These are phyloP conservation scores for Cloeon dipterum DNA, from an alignment of 2,888 invertebrate genomes.

Conservation along the genomic window DNA sequence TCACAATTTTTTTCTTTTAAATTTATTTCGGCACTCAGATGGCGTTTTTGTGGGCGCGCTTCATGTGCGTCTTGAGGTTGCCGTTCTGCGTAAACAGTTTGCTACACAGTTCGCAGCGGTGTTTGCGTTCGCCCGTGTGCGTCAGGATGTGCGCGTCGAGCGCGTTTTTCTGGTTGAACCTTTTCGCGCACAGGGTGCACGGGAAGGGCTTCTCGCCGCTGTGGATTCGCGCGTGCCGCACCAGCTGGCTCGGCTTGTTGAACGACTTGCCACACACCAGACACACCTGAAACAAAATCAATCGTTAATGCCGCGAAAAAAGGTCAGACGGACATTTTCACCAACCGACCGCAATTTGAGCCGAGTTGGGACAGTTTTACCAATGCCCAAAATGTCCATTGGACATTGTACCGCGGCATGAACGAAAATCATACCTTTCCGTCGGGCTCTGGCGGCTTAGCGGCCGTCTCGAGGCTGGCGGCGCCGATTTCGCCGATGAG, in stretches of 20 bases:
- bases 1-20: too few relatives aligned
- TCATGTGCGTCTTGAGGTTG: neutral
- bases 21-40: too few relatives aligned
- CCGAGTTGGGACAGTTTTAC: too few relatives aligned
- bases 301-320: too few relatives aligned
- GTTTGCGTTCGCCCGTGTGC: slow-evolving; percentile 33
- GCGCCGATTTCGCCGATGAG: neutral
- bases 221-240: slow-evolving; percentile 38
- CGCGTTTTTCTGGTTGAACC: slow-evolving; percentile 41
- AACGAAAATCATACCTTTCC: neutral
- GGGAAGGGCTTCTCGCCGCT: slow-evolving; percentile 35
- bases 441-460: too few relatives aligned
- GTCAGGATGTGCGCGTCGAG: slow-evolving; percentile 34
- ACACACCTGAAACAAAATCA: too few relatives aligned
- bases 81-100: slow-evolving; percentile 1
- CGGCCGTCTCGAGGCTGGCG: too few relatives aligned
- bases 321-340: too few relatives aligned
- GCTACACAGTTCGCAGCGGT: slow-evolving; percentile 31
- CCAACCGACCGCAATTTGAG: too few relatives aligned
- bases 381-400: too few relatives aligned
- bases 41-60: too few relatives aligned
- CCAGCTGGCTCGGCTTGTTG: slow-evolving; percentile 36
- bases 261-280: slow-evolving; percentile 26
- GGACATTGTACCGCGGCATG: too few relatives aligned
- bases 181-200: slow-evolving; percentile 30